Evolutionary conservation across 2,888 invertebrate genomes (phyloP).

Genomic region (Ceriagrion tenellum): DNA sequence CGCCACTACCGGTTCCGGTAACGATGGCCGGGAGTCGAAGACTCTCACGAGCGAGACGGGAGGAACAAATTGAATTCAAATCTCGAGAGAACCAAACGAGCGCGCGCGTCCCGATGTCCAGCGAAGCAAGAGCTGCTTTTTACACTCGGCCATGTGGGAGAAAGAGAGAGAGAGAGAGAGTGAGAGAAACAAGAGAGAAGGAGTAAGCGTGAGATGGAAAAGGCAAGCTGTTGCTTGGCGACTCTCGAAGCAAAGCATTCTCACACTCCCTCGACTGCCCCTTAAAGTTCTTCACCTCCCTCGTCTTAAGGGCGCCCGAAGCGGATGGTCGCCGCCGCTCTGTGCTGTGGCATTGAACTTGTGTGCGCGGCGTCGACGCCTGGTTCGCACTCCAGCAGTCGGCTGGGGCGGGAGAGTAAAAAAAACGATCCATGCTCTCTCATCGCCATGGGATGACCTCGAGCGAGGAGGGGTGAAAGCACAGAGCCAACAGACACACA

Average conservation of each 20-base stretch:
- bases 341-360: slow-evolving; percentile 9
- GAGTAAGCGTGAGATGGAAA: not conserved
- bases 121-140: not conserved
- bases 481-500: not conserved
- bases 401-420: not conserved
- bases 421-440: not conserved
- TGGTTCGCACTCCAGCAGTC: not conserved
- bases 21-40: not conserved
- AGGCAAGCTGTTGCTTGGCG: not conserved
- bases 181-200: too few species aligned
- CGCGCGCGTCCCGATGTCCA: not conserved
- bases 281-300: not conserved
- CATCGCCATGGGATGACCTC: slow-evolving; percentile 14
- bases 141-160: not conserved
- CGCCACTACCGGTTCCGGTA: not conserved
- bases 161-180: not conserved
- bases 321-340: not conserved
- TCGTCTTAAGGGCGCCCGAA: not conserved
- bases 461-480: not conserved
- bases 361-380: not conserved
- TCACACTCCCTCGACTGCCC: not conserved
- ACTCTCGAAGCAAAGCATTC: not conserved
- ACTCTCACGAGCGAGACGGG: not conserved
- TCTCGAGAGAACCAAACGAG: slow-evolving; percentile 5
- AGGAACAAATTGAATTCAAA: slow-evolving; percentile 19